phyloP scores from a whole-genome alignment of 2,113 vertebrate species.

The Poecilia latipinna region DNA sequence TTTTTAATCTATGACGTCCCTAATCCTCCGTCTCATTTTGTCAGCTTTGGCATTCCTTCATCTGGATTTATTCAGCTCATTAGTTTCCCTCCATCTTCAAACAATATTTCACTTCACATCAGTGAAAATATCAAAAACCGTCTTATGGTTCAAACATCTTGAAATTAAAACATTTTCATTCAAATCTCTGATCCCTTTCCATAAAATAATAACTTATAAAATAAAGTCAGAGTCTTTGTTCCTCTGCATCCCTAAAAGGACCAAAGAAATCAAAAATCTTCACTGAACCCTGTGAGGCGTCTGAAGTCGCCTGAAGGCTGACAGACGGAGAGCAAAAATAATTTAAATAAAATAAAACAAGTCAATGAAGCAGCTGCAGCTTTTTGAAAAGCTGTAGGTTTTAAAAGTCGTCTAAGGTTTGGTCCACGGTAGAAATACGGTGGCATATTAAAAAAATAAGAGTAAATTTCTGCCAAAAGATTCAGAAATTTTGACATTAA shows the following conservation, averaged over 20 bases:
- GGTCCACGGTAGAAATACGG: constrained; percentile 8
- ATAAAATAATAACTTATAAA: neutral
- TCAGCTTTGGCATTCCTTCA: neutral
- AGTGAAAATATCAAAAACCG: neutral
- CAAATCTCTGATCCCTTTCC: neutral
- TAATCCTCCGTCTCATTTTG: too few species aligned
- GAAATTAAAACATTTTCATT: neutral
- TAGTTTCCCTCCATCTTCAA: neutral
- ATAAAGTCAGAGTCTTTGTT: neutral
- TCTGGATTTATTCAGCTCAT: neutral
- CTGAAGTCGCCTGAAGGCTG: neutral
- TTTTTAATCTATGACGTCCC: too few species aligned
- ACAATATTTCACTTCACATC: neutral
- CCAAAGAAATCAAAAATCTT: neutral
- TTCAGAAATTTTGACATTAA: too few species aligned
- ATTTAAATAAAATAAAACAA: constrained; percentile 1
- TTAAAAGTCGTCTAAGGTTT: neutral
- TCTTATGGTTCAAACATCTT: neutral
- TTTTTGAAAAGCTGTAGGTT: neutral
- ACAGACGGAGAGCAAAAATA: neutral
- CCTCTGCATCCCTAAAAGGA: neutral
- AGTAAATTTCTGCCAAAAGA: too few species aligned
- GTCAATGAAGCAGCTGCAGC: neutral
- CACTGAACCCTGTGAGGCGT: neutral
- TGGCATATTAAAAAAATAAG: too few species aligned